A percentile compares a stretch with the other conserved stretches of the same genome.
phyloP scores from a whole-genome alignment of 2,797 vertebrate genomes.

The Sphaeramia orbicularis region DNA sequence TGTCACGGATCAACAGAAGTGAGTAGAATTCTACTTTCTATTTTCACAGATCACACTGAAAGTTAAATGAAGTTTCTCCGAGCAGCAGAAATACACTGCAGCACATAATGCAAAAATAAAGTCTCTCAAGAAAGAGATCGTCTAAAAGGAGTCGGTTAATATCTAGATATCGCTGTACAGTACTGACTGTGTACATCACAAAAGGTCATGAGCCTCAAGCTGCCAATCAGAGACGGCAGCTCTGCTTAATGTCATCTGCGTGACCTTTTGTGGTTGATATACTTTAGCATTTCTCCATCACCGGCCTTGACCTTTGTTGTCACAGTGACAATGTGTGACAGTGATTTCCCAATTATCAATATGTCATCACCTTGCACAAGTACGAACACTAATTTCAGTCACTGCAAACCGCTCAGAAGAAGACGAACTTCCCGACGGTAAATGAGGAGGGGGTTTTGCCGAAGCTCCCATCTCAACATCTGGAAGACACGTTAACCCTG shows the following conservation, averaged over 20 bases:
- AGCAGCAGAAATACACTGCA: too few relatives aligned
- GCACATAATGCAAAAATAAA: too few relatives aligned
- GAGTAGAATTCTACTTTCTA: too few relatives aligned
- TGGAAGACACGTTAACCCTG: slow-evolving; percentile 70
- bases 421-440: background rate
- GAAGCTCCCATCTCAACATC: slow-evolving; percentile 67
- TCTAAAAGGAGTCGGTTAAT: slow-evolving; percentile 30
- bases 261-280: slow-evolving; percentile 85
- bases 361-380: slow-evolving; percentile 40
- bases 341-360: slow-evolving; percentile 59
- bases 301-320: slow-evolving; percentile 83
- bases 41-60: too few relatives aligned
- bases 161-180: slow-evolving; percentile 37
- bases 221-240: slow-evolving; percentile 82
- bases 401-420: background rate
- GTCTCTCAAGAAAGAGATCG: too few relatives aligned
- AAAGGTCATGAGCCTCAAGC: slow-evolving; percentile 82
- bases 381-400: slow-evolving; percentile 20
- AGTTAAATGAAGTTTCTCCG: too few relatives aligned
- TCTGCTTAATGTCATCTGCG: slow-evolving; percentile 84
- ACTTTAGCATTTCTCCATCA: slow-evolving; percentile 71
- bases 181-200: slow-evolving; percentile 50
- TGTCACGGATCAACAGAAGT: too few relatives aligned
- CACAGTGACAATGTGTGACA: slow-evolving; percentile 61
- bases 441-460: slow-evolving; percentile 16